These are phyloP conservation scores for Capitulum mitella DNA, from an alignment of 2,888 invertebrate species.

Conservation along the genomic window DNA sequence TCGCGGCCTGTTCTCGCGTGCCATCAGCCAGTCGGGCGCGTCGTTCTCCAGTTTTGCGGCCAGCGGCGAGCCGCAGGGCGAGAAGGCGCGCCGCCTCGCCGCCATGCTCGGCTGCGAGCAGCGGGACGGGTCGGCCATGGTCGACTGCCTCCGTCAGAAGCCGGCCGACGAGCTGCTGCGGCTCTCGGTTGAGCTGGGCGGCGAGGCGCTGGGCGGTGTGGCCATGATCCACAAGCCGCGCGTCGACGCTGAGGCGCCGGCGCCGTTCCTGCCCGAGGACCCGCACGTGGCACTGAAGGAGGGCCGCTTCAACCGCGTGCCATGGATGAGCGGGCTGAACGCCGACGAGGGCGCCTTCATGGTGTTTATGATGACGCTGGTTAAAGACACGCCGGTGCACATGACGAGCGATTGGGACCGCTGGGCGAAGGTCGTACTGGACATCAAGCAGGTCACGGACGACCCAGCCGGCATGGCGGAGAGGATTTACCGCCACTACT, in stretches of 20 bases:
- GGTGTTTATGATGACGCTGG: not conserved
- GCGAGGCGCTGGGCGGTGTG: not conserved
- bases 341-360: not conserved
- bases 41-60: not conserved
- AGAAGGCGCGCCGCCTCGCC: constrained; percentile 80
- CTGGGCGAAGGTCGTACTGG: not conserved
- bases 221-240: not conserved
- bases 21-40: constrained; percentile 27
- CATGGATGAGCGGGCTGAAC: not conserved
- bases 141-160: constrained; percentile 84
- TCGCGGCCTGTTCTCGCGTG: constrained; percentile 23
- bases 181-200: not conserved
- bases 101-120: constrained; percentile 38
- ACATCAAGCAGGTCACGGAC: not conserved
- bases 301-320: not conserved
- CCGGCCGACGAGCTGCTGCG: constrained; percentile 68
- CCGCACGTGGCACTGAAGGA: not conserved
- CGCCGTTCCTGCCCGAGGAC: constrained; percentile 34
- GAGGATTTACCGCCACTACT: not conserved
- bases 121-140: constrained; percentile 50
- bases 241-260: constrained; percentile 41
- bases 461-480: not conserved
- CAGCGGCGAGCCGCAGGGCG: not conserved
- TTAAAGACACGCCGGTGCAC: too few species aligned
- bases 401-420: not conserved